Base-by-base conservation (phyloP, 30 jellyfish, hydroid and myxozoan genomes). In the Haliclystus octoradiatus region DNA sequence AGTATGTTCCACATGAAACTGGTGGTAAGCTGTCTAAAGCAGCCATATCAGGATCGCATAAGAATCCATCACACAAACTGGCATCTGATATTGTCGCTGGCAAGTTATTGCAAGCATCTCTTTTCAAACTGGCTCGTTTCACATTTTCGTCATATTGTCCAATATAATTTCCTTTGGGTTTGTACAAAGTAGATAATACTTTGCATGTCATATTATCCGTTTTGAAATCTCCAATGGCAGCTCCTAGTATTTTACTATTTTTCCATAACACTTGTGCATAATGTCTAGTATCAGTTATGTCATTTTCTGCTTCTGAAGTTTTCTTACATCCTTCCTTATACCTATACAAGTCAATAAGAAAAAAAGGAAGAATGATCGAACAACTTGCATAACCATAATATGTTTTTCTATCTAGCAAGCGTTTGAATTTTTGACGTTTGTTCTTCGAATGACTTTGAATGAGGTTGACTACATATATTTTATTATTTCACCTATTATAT, bases 111-210 rank as follows among this genome's bases (percentile, higher is more conserved):
- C 57, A 40, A 19, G 9, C 9, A 9, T 52, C 64, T 49, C 76
- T 29, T 23, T 65, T 66, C 34, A 80, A 80, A 0, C 66, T n/a
- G 27, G 85, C 93, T 57, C 50, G 70, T 50, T 19, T 33, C 34
- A 80, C 93, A 62, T 80, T 80, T 7, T 34, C 76, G 26, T 28
- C 66, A 46, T 64, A 80, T 22, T 72, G 71, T 7, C 77, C 63
- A 12, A 19, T 66, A 66, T 63, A 26, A 52, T 80, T 80, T 40
- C 57, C 57, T 19, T 5, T 40, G 9, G 57, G 57, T 40, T 40
- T 40, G 57, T 40, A 40, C 14, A 40, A 19, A 40, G 57, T 19
- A 40, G 57, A 40, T 19, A 40, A 19, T 40, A 40, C 57, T 40
- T 19, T 9, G 57, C 57, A 40, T 5, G 14, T 40, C 57, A 40